Evolutionary conservation across 2,113 vertebrate species (phyloP), one percentile per base, ranked within the genome.

Genomic region (Misgurnus mizolepis): DNA sequence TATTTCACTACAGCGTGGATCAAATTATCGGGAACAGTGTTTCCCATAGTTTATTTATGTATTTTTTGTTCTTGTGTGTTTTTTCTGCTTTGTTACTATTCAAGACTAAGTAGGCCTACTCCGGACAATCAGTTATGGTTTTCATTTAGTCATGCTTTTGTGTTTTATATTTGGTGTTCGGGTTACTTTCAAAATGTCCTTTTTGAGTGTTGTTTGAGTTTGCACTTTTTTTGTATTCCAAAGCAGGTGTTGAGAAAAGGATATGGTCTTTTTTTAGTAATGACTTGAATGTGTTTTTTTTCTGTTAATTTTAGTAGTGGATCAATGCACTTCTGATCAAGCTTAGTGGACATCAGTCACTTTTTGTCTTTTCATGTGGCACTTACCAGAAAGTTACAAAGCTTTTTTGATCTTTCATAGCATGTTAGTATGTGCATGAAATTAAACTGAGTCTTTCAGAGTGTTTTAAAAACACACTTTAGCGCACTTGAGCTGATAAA

Each of bases 1-100:
- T 97, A 96, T 97, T 95, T 95, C 95, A 92, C 96, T 95, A 69
- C 93, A 94, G 88, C 93, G 95, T 98, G 96, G 95, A 96, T 90
- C 85, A 93, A 94, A 95, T 98, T 98, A 95, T 98, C 95, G 96
- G 96, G 96, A 87, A 96, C 96, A 97, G 96, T 94, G 95, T 97
- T 96, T 97, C 96, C 95, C 96, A 98, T 95, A 96, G 95, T 96
- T 96, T 94, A 94, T 93, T 93, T 85, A 90, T 87, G 80, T 58
- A 61, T 89, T 85, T 89, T 67, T 89, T 89, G 75, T 39, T 69
- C 64, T 70, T 56, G 76, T 69, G 70, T n/a, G 47, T 55, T 15
- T 62, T 80, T 81, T 0, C 66, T 18, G 17, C 22, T 82, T 40
- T 40, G 27, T 75, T 49, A 47, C 5, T 69, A 39, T 14, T 39